Base-by-base conservation (phyloP, 2,113 vertebrate genomes). In the Silurus glanis region DNA sequence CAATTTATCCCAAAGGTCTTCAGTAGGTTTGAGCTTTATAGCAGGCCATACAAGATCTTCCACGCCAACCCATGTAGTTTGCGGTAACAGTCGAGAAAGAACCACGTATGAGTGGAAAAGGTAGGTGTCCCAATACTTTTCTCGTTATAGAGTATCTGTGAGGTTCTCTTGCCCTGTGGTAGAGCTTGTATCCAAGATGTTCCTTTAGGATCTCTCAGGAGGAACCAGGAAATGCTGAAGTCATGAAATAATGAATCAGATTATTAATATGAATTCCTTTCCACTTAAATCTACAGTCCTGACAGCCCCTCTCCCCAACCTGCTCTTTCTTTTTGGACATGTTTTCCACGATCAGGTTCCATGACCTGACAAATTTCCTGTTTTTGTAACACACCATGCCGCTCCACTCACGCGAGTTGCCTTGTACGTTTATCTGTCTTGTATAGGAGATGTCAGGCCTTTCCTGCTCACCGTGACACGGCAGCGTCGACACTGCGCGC, bases 371-470 rank as follows among this genome's bases (percentile, higher is more conserved):
- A 47, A 4, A 55, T 86, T 89, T 84, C 88, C 37, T 37, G 37
- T 87, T 83, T 85, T 87, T 87, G 74, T 87, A 45, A 71, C 69
- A 85, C 64, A 69, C 66, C 62, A 69, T 62, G 62, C 85, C 56
- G 82, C 66, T 53, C n/a, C 13, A 64, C 76, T 80, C 83, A n/a
- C 17, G 28, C 59, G 19, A 55, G 56, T 58, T 74, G 25, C 75
- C 79, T 74, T 62, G 55, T 56, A 72, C 62, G 45, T 59, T 47
- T 61, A 87, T 82, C 56, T 85, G 71, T 66, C 56, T 61, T 59
- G n/a, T 86, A 12, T 74, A 56, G 9, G 75, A 64, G 76, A 87
- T 81, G 75, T 51, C 51, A 88, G 86, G 1, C 67, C 76, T 25
- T 56, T 79, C 53, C 74, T 2, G 4, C n/a, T 51, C 58, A 62